Percentiles rank a stretch among this genome's conserved stretches.
phyloP scores from a whole-genome alignment of 2,113 vertebrate species.

The Bufo gargarizans region DNA sequence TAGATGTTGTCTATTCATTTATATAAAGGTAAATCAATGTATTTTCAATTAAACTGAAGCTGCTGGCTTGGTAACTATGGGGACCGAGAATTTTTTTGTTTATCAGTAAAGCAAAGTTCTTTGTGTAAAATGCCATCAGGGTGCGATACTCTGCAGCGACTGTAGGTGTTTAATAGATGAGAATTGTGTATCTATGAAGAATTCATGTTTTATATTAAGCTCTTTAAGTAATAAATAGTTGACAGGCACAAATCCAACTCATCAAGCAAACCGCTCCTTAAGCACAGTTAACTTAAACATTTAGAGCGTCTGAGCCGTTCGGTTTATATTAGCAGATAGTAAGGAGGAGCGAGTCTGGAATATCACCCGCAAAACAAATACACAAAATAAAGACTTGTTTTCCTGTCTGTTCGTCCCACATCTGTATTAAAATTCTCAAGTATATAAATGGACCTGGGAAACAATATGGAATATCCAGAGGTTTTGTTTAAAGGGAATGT shows the following conservation, averaged over 20 bases:
- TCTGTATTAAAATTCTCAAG: constrained; percentile 26
- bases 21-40: no score
- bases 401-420: constrained; percentile 33
- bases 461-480: not conserved
- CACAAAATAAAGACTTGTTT: constrained; percentile 48
- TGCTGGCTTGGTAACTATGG: no score
- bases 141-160: not conserved
- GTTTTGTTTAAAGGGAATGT: not conserved
- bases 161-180: not conserved
- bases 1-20: not conserved
- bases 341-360: constrained; percentile 38
- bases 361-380: constrained; percentile 48
- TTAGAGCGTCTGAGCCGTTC: constrained; percentile 29
- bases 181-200: not conserved
- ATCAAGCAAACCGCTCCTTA: not conserved
- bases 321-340: constrained; percentile 47
- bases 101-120: not conserved
- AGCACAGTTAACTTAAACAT: constrained; percentile 52
- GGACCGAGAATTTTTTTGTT: no score
- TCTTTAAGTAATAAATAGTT: constrained; percentile 27
- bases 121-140: not conserved
- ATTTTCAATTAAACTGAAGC: no score
- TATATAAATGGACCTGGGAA: not conserved
- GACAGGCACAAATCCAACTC: constrained; percentile 17
- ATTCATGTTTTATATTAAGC: not conserved